phyloP scores from a whole-genome alignment of 2,113 vertebrate species.

The Corythornis cristatus region DNA sequence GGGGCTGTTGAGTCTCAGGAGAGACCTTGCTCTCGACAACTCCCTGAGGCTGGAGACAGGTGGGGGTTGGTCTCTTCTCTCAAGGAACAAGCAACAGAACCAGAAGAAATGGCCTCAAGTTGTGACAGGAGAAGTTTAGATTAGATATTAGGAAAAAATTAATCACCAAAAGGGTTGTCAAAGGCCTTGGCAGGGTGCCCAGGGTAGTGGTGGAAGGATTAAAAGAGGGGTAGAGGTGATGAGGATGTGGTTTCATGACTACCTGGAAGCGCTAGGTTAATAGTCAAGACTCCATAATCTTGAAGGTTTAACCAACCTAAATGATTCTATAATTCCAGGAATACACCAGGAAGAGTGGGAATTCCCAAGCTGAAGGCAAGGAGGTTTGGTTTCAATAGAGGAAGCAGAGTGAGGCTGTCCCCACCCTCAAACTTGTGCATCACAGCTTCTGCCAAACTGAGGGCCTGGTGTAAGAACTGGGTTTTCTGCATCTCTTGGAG shows the following conservation, averaged over 20 bases:
- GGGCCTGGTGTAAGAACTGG: neutral
- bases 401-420: neutral
- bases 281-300: neutral
- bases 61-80: neutral
- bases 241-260: neutral
- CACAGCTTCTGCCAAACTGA: neutral
- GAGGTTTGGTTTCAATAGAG: neutral
- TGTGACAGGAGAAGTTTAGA: too few species aligned
- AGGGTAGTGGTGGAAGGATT: neutral
- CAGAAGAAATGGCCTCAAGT: neutral
- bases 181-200: neutral
- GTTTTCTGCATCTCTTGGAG: neutral
- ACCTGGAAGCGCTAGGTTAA: neutral
- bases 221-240: neutral
- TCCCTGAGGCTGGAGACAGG: neutral
- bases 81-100: neutral
- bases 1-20: neutral
- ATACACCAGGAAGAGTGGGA: neutral
- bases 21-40: neutral
- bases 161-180: neutral
- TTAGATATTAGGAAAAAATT: neutral
- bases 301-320: neutral
- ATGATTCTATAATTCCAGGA: neutral
- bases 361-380: neutral
- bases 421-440: too few species aligned